Conservation (phyloP, 92 coral and sea anemone species). For the Phenganax marumi region DNA sequence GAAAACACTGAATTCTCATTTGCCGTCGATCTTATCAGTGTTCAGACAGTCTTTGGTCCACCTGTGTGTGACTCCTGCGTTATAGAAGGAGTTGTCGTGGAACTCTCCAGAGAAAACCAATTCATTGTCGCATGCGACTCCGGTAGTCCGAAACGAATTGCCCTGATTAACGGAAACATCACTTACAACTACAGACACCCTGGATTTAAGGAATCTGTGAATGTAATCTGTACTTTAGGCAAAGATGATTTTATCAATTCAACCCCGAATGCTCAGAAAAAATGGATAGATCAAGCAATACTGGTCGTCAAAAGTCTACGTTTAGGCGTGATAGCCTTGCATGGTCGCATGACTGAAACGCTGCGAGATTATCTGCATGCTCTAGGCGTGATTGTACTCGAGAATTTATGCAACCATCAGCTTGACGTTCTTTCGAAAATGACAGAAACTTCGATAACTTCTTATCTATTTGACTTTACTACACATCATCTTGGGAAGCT, state of each 20-base stretch:
- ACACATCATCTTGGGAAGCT: slow-evolving; percentile 66
- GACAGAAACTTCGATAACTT: slow-evolving; percentile 57
- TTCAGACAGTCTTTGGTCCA: slow-evolving; percentile 76
- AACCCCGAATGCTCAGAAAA: slow-evolving; percentile 24
- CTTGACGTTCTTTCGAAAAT: slow-evolving; percentile 70
- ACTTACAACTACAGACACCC: slow-evolving; percentile 68
- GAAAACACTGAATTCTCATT: slow-evolving; percentile 48
- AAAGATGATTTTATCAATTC: slow-evolving; percentile 20
- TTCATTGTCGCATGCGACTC: not conserved
- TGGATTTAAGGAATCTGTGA: slow-evolving; percentile 65
- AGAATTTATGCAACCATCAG: slow-evolving; percentile 46
- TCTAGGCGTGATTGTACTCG: slow-evolving; percentile 57
- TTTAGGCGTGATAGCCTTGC: slow-evolving; percentile 64
- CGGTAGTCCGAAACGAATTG: slow-evolving; percentile 35
- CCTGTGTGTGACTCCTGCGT: slow-evolving; percentile 55
- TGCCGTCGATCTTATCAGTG: slow-evolving; percentile 56
- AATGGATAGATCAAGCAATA: slow-evolving; percentile 60
- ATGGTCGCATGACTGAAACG: slow-evolving; percentile 66
- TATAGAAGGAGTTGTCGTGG: slow-evolving; percentile 69
- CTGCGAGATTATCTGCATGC: slow-evolving; percentile 64
- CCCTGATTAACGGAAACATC: slow-evolving; percentile 77
- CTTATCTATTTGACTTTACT: slow-evolving; percentile 66
- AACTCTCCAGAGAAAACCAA: slow-evolving; percentile 31
- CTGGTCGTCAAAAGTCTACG: slow-evolving; percentile 41
- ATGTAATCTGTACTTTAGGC: slow-evolving; percentile 51